phyloP scores from a whole-genome alignment of 2,113 vertebrate genomes.

The Sylvietta virens region DNA sequence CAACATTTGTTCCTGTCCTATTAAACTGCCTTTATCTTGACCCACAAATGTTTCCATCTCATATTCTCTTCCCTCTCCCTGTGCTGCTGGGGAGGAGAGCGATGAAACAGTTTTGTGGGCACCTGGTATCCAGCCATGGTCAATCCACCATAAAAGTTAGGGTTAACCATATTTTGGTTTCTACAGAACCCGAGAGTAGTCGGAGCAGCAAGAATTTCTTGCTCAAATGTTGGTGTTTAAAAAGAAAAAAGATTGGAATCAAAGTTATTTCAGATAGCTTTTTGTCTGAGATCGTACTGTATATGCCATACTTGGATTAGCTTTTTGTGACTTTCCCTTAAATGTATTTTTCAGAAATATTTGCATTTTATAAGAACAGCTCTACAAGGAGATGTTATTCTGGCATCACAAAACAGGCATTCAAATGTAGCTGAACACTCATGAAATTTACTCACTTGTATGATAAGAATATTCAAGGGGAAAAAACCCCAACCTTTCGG shows the following conservation, averaged over 20 bases:
- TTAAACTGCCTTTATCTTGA: neutral
- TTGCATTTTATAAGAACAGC: neutral
- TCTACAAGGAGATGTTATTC: neutral
- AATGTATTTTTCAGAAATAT: neutral
- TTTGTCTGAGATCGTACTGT: neutral
- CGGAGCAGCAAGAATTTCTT: neutral
- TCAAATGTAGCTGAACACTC: neutral
- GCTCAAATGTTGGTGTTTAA: neutral
- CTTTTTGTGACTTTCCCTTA: neutral
- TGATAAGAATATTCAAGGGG: neutral
- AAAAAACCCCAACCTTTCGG: accelerated
- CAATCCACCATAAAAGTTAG: neutral
- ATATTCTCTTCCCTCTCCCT: neutral
- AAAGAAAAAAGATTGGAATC: neutral
- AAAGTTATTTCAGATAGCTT: neutral
- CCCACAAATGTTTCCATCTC: neutral
- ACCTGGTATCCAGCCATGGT: neutral
- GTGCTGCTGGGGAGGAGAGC: neutral
- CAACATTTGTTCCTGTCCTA: neutral
- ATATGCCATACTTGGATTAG: neutral
- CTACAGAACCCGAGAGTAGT: neutral
- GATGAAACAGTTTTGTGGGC: neutral
- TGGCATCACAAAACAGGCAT: neutral
- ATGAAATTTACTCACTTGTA: neutral
- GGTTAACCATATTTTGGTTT: neutral